Evolutionary conservation across 2,113 vertebrate genomes (phyloP).

Genomic region (Phainopepla nitens): DNA sequence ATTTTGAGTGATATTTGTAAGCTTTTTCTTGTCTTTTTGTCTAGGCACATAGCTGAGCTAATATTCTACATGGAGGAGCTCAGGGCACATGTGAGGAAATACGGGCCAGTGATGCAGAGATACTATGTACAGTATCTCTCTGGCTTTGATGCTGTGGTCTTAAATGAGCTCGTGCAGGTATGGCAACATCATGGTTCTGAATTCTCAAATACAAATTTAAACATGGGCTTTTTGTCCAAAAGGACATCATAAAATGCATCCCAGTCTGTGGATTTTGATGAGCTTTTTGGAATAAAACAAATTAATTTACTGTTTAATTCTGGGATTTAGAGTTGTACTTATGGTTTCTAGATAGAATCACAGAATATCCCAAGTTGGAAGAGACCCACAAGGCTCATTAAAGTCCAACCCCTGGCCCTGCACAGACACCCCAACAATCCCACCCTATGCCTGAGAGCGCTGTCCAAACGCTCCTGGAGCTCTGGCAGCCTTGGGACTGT

Average conservation of each 20-base stretch:
- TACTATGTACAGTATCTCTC: slow-evolving; percentile 98
- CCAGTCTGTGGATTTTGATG: neutral
- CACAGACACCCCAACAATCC: neutral
- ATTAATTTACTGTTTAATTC: neutral
- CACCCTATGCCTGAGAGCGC: fast-evolving
- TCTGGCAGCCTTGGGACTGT: neutral
- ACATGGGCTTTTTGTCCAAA: neutral
- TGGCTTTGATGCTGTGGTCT: slow-evolving; percentile 95
- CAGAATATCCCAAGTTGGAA: neutral
- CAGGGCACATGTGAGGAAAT: slow-evolving; percentile 92
- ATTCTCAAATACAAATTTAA: neutral
- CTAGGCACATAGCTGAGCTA: slow-evolving; percentile 93
- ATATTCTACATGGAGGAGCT: slow-evolving; percentile 99
- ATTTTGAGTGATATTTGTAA: neutral
- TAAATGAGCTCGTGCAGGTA: slow-evolving; percentile 98
- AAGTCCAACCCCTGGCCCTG: neutral
- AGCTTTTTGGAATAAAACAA: fast-evolving
- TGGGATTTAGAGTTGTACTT: neutral
- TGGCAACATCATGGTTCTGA: neutral
- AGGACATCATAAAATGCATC: neutral
- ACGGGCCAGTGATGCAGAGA: slow-evolving; percentile 96
- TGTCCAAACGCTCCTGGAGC: neutral
- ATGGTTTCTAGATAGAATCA: neutral
- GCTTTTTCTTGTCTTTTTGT: neutral
- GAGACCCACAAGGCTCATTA: neutral